These are phyloP conservation scores for Conus ventricosus DNA, from an alignment of 1,140 invertebrate species.

Conservation along the genomic window DNA sequence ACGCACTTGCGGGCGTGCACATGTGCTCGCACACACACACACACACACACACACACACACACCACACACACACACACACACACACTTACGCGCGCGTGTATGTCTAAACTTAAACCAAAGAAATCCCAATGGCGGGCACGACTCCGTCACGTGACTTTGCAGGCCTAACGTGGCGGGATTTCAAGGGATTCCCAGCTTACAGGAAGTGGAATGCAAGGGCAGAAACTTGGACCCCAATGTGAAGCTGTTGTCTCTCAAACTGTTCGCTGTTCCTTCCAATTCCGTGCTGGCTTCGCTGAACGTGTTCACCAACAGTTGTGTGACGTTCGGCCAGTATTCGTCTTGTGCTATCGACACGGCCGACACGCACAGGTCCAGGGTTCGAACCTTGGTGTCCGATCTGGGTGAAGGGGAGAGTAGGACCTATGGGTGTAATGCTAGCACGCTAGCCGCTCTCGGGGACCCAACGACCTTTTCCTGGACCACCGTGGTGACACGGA, in stretches of 20 bases:
- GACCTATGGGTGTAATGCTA: constrained; percentile 13
- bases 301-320: not conserved
- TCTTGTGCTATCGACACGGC: not conserved
- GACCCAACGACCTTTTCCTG: not conserved
- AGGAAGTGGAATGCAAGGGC: constrained; percentile 33
- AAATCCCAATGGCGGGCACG: no score
- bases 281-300: not conserved
- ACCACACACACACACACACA: not conserved
- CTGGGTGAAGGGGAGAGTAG: constrained; percentile 24
- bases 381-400: constrained; percentile 10
- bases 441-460: not conserved
- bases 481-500: not conserved
- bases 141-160: not conserved
- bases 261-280: not conserved
- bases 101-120: no score
- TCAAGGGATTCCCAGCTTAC: constrained; percentile 25
- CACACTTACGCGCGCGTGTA: no score
- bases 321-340: not conserved
- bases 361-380: not conserved
- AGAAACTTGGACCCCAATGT: not conserved
- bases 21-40: not conserved
- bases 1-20: not conserved
- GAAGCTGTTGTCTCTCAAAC: constrained; percentile 14
- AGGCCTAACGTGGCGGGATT: constrained; percentile 23
- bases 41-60: not conserved